Conservation (phyloP, 2,113 vertebrate genomes). For the Sclerurus mexicanus region DNA sequence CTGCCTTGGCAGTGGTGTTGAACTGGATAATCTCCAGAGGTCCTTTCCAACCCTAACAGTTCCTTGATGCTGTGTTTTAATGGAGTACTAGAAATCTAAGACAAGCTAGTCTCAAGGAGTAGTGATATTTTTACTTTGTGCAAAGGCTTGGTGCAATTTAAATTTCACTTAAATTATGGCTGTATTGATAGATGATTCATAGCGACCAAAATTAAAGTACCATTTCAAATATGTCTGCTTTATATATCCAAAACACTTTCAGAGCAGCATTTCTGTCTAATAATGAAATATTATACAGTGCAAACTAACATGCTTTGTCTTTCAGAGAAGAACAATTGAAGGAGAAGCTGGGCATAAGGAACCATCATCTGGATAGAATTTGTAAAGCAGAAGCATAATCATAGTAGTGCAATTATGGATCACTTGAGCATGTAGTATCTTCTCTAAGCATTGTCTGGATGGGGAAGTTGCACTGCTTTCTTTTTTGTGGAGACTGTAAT, state of each 20-base stretch:
- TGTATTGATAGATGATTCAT: background rate
- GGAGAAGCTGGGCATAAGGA: slow-evolving; percentile 9
- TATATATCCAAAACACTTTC: background rate
- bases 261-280: background rate
- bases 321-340: slow-evolving; percentile 3
- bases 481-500: background rate
- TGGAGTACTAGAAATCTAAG: background rate
- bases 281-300: background rate
- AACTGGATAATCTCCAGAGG: background rate
- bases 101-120: background rate
- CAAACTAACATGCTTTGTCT: background rate
- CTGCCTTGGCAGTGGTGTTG: background rate
- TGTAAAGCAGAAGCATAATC: background rate
- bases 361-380: background rate
- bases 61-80: background rate
- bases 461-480: background rate
- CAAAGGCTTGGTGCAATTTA: background rate
- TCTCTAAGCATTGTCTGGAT: background rate
- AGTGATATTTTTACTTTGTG: background rate
- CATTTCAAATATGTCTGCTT: background rate
- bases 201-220: background rate
- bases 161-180: background rate
- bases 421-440: background rate
- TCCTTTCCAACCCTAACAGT: background rate
- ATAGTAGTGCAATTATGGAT: background rate